These are phyloP conservation scores for Rhynchophorus ferrugineus DNA, from an alignment of 1,140 invertebrate species.

Conservation along the genomic window DNA sequence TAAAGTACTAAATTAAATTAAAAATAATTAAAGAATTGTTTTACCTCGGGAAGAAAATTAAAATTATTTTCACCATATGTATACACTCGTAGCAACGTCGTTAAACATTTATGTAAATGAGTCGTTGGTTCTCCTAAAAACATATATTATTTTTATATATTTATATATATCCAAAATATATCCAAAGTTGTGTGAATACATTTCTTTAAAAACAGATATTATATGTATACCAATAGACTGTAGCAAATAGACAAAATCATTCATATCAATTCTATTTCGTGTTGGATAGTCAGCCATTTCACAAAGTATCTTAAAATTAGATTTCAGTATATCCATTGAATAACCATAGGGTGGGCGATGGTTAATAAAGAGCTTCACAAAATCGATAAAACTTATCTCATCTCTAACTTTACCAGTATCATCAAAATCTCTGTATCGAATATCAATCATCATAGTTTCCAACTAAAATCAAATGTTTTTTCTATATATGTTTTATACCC, in stretches of 20 bases:
- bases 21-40: too few species aligned
- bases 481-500: too few species aligned
- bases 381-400: slow-evolving; percentile 59
- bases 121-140: slow-evolving; percentile 26
- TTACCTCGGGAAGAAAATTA: slow-evolving; percentile 29
- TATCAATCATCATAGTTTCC: slow-evolving; percentile 59
- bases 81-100: slow-evolving; percentile 18
- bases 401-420: slow-evolving; percentile 44
- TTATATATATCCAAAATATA: neutral
- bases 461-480: slow-evolving; percentile 44
- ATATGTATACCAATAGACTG: slow-evolving; percentile 24
- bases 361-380: slow-evolving; percentile 65
- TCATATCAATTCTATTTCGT: slow-evolving; percentile 16
- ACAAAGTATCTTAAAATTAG: slow-evolving; percentile 23
- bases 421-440: slow-evolving; percentile 52
- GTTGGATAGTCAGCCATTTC: slow-evolving; percentile 15
- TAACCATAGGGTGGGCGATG: slow-evolving; percentile 55
- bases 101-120: slow-evolving; percentile 19
- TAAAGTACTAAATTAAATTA: neutral
- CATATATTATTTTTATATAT: too few species aligned
- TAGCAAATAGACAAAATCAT: slow-evolving; percentile 27
- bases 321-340: slow-evolving; percentile 32
- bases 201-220: too few species aligned
- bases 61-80: slow-evolving; percentile 19
- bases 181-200: too few species aligned